These are phyloP conservation scores for Periparus ater DNA, from an alignment of 2,797 vertebrate genomes.

Conservation along the genomic window DNA sequence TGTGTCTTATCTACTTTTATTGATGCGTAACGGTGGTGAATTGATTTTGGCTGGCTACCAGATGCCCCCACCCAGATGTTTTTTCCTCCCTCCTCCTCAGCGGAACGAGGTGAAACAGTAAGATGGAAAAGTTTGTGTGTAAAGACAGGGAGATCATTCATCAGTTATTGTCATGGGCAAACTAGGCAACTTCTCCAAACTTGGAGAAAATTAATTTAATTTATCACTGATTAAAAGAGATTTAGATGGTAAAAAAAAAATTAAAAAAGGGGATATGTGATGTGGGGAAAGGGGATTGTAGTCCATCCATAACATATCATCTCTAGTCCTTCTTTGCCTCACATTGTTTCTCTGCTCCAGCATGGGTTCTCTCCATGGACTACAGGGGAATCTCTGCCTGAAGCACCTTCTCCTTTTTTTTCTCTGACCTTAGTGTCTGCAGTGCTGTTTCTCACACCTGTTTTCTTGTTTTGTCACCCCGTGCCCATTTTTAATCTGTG, in stretches of 20 bases:
- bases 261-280: rapidly evolving
- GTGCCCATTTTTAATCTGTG: not conserved
- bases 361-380: rapidly evolving
- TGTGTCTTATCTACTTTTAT: not conserved
- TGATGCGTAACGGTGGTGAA: not conserved
- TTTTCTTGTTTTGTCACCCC: not conserved
- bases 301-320: not conserved
- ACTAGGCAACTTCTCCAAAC: not conserved
- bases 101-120: not conserved
- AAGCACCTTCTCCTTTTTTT: not conserved
- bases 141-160: not conserved
- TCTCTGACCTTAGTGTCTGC: not conserved
- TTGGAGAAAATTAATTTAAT: not conserved
- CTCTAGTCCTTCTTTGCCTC: not conserved
- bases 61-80: rapidly evolving
- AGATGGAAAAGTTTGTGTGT: not conserved
- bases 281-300: rapidly evolving
- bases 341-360: not conserved
- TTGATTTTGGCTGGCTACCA: not conserved
- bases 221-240: not conserved
- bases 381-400: not conserved
- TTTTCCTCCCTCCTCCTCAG: rapidly evolving
- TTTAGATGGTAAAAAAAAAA: not conserved
- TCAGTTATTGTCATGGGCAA: not conserved
- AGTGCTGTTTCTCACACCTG: not conserved